Conservation (phyloP, 2,888 invertebrate species). For the Drosophila nr. fundita region DNA sequence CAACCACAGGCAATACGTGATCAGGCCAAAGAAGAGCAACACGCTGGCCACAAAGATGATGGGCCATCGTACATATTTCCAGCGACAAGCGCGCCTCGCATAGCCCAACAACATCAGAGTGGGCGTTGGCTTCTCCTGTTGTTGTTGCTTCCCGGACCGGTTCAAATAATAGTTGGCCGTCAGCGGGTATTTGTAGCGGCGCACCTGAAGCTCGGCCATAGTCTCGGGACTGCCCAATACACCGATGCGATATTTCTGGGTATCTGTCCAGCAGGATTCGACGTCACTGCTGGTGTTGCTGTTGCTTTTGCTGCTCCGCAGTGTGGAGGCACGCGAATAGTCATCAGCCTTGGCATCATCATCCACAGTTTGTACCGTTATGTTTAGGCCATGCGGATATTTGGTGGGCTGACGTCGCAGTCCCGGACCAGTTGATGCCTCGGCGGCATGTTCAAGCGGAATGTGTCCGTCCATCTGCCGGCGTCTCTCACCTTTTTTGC, state of each 20-base stretch:
- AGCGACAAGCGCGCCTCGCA: constrained; percentile 71
- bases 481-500: constrained; percentile 40
- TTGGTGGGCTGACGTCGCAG: constrained; percentile 79
- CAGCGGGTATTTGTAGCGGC: constrained; percentile 80
- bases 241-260: constrained; percentile 77
- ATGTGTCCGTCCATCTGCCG: constrained; percentile 35
- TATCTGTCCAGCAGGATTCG: constrained; percentile 56
- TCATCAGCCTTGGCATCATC: constrained; percentile 42
- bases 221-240: constrained; percentile 78
- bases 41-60: constrained; percentile 79
- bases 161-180: constrained; percentile 81
- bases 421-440: constrained; percentile 36
- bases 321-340: constrained; percentile 69
- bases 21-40: constrained; percentile 80
- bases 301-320: constrained; percentile 61
- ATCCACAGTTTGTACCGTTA: constrained; percentile 75
- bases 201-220: constrained; percentile 81
- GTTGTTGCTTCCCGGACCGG: constrained; percentile 14
- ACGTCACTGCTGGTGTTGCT: constrained; percentile 54
- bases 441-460: constrained; percentile 52
- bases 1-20: constrained; percentile 82
- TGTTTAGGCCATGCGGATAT: constrained; percentile 81
- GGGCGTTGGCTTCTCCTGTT: constrained; percentile 67
- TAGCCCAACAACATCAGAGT: constrained; percentile 62
- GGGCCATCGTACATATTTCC: constrained; percentile 82